phyloP scores from a whole-genome alignment of 2,797 vertebrate genomes.

The Rhinichthys osculus region DNA sequence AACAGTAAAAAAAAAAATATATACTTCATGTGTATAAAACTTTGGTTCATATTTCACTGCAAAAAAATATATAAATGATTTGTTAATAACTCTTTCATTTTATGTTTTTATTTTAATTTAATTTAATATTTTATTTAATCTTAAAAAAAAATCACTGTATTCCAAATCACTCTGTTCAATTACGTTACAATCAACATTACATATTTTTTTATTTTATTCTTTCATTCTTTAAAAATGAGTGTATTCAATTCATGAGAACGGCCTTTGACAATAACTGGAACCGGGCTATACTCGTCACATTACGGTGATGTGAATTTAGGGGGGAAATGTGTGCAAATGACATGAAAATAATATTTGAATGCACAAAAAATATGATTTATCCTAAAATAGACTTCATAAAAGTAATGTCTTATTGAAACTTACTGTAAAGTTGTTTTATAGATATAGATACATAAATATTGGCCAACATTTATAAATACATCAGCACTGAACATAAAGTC shows the following conservation, averaged over 20 bases:
- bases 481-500: neutral
- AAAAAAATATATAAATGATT: neutral
- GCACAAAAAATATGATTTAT: neutral
- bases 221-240: neutral
- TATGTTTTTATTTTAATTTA: too few relatives aligned
- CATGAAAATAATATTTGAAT: neutral
- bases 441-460: neutral
- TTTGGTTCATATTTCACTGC: neutral
- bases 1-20: neutral
- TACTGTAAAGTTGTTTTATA: neutral
- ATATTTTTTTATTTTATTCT: too few relatives aligned
- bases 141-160: neutral
- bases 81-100: too few relatives aligned
- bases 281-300: neutral
- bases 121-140: neutral
- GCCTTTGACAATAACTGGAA: neutral
- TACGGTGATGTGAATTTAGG: neutral
- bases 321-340: neutral
- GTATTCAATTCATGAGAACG: neutral
- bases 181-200: too few relatives aligned
- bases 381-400: neutral
- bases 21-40: neutral
- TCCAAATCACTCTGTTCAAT: too few relatives aligned
- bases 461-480: constrained; percentile 27
- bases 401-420: neutral